Percentiles rank a stretch among this genome's conserved stretches.
These are phyloP conservation scores for Anagrus nilaparvatae DNA, from an alignment of 1,140 invertebrate genomes.

Conservation along the genomic window DNA sequence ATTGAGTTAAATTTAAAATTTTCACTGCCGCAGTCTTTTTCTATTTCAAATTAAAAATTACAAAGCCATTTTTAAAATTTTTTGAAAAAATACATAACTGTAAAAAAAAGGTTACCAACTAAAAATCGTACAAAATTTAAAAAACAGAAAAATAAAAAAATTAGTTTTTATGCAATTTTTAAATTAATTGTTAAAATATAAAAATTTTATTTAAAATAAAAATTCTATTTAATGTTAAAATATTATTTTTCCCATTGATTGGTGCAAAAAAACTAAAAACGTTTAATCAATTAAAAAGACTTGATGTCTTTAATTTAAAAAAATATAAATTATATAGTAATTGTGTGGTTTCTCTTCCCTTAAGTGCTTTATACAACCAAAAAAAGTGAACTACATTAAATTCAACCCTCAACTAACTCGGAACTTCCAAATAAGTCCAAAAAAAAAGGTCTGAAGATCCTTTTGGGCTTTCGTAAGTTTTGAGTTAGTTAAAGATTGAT, in stretches of 20 bases:
- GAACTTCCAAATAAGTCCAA: conserved; percentile 10
- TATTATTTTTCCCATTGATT: no score
- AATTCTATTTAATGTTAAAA: conserved; percentile 7
- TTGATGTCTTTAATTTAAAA: not conserved
- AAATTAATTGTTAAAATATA: no score
- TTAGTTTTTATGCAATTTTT: conserved; percentile 6
- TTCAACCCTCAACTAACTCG: not conserved
- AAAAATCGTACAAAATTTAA: not conserved
- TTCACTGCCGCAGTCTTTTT: no score
- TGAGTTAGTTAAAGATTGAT: not conserved
- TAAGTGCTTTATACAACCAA: conserved; percentile 35
- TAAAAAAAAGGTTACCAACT: no score
- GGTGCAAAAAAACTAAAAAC: not conserved
- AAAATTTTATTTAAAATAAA: conserved; percentile 10
- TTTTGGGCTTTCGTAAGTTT: not conserved
- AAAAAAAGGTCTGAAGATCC: conserved; percentile 14
- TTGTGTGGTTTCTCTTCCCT: conserved; percentile 31
- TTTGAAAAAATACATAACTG: no score
- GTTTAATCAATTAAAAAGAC: not conserved
- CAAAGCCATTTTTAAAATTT: no score
- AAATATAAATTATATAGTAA: conserved; percentile 3
- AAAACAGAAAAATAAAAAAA: conserved; percentile 6
- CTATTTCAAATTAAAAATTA: no score
- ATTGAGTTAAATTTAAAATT: no score
- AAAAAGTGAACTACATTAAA: not conserved